Base-by-base conservation (phyloP, 2,888 invertebrate genomes). In the Orchesellides sinensis region DNA sequence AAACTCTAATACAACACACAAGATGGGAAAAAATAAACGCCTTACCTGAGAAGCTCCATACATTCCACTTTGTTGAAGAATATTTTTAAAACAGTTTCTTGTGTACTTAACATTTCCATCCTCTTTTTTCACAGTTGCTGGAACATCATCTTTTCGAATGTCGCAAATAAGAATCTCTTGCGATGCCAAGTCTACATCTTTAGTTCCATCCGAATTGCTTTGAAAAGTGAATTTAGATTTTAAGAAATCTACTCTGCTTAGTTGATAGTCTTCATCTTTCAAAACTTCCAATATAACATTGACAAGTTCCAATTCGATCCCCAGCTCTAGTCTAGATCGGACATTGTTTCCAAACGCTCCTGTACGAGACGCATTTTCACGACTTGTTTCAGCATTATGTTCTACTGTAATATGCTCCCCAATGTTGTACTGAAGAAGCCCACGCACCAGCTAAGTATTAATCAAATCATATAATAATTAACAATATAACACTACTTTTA, bases 101-200 rank as follows among this genome's bases (percentile, higher is more conserved):
- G 66, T 59, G 6, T 32, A 56, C 8, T 80, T 72, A 14, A 97
- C 95, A 91, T 98, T 97, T 12, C 40, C 47, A 56, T 54, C 66
- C n/a, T 65, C 40, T 81, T 93, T 92, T 89, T 95, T 94, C 61
- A 92, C 93, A 4, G 95, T 93, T 89, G 93, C 90, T 83, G 83
- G 45, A 14, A 59, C 27, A 54, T 66, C 63, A 29, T 68, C 63
- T 23, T 61, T 56, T 0, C 80, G 47, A 66, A 52, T 72, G 90
- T 97, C 97, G 69, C 93, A 93, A 66, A 96, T 93, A 19, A 95
- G 91, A 89, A 97, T 96, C 90, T 96, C 97, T 90, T 96, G 96
- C 0, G 98, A 98, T 0, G 97, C 96, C 21, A 98, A 92, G 90
- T 98, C 98, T 69, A 98, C 93, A 89, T 98, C 98, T 90, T 96